Evolutionary conservation across 2,888 invertebrate species (phyloP).

Genomic region (Campoletis raptor): DNA sequence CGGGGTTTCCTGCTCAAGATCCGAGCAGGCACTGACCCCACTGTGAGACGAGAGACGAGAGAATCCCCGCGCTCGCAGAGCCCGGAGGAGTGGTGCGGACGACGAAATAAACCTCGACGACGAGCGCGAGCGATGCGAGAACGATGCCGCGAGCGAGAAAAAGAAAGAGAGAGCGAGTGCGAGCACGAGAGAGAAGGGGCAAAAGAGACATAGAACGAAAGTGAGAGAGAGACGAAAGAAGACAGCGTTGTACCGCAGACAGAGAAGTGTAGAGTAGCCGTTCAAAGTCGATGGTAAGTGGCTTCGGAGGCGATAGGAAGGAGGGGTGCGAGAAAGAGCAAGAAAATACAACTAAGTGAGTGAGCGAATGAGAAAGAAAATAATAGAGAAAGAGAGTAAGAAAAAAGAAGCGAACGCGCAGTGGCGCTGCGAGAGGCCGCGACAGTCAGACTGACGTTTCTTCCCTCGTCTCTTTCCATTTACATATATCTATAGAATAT

Average conservation of each 20-base stretch:
- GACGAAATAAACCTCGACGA: conserved; percentile 57
- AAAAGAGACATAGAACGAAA: conserved; percentile 27
- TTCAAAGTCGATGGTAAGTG: conserved; percentile 61
- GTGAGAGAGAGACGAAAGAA: conserved; percentile 32
- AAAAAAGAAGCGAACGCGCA: conserved; percentile 34
- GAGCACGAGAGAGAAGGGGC: conserved; percentile 20
- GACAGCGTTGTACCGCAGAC: conserved; percentile 59
- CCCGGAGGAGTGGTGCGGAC: conserved; percentile 53
- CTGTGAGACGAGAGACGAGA: conserved; percentile 70
- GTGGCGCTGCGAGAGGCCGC: conserved; percentile 55
- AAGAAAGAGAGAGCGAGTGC: conserved; percentile 25
- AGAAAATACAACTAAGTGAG: conserved; percentile 14
- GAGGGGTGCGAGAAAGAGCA: conserved; percentile 37
- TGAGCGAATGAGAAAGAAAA: conserved; percentile 8
- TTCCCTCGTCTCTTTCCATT: conserved; percentile 47
- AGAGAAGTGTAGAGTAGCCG: conserved; percentile 57
- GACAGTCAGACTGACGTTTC: conserved; percentile 58
- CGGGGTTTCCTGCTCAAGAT: conserved; percentile 72
- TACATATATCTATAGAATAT: conserved; percentile 18
- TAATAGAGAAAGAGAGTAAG: conserved; percentile 7
- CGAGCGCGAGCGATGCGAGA: conserved; percentile 36
- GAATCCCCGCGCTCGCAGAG: conserved; percentile 68
- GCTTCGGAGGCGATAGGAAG: conserved; percentile 36
- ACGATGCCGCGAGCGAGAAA: conserved; percentile 27
- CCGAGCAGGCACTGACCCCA: conserved; percentile 74